Evolutionary conservation across 2,888 invertebrate species (phyloP).

Genomic region (Dicranocentrus wangi): DNA sequence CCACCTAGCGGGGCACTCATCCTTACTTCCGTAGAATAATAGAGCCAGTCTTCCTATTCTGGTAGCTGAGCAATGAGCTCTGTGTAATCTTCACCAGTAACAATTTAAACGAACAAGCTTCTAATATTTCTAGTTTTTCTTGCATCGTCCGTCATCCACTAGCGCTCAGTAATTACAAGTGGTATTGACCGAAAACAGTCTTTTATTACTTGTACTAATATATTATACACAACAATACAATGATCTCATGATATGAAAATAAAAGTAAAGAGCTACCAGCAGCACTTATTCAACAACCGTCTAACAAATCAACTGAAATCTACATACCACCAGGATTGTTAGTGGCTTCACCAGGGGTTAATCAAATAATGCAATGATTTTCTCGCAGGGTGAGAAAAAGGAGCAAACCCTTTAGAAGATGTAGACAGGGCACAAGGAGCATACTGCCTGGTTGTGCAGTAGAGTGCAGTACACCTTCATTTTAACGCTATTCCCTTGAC

Average conservation of each 20-base stretch:
- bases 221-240: background rate
- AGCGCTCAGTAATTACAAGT: conserved; percentile 61
- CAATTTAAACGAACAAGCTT: background rate
- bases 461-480: conserved; percentile 42
- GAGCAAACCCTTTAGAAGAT: background rate
- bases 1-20: conserved; percentile 43
- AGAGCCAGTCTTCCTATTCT: conserved; percentile 16
- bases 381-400: conserved; percentile 12
- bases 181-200: conserved; percentile 60
- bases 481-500: conserved; percentile 49
- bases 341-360: background rate
- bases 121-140: conserved; percentile 39
- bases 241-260: conserved; percentile 42
- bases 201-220: conserved; percentile 30
- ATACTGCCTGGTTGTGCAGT: conserved; percentile 42
- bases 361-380: conserved; percentile 16
- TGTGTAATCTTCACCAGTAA: no score
- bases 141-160: conserved; percentile 19
- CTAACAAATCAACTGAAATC: background rate
- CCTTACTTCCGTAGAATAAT: conserved; percentile 50
- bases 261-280: conserved; percentile 2
- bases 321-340: no score
- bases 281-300: background rate
- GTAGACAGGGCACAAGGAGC: conserved; percentile 12
- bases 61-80: conserved; percentile 21